A percentile compares a stretch with the other conserved stretches of the same genome.
Evolutionary conservation across 2,888 invertebrate genomes (phyloP).

Genomic region (Hemaris fuciformis): DNA sequence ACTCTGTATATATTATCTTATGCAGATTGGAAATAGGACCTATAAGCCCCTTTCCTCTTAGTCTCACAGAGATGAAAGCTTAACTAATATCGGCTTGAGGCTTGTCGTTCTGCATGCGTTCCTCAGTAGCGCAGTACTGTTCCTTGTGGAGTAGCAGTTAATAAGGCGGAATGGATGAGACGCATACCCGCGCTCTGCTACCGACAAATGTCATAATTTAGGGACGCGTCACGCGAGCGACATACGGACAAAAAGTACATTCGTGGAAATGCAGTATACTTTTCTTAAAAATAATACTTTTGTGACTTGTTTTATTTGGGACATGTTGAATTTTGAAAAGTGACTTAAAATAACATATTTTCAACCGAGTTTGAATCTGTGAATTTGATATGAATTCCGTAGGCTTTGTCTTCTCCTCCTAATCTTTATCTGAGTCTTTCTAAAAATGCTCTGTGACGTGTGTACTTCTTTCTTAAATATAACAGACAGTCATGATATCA

Average conservation of each 20-base stretch:
- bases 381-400: too few species aligned
- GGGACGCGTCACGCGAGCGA: conserved; percentile 21
- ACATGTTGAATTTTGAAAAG: too few species aligned
- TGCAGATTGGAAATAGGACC: not conserved
- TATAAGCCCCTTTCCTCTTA: not conserved
- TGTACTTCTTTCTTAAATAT: too few species aligned
- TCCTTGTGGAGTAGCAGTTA: conserved; percentile 28
- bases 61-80: not conserved
- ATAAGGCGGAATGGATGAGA: conserved; percentile 43
- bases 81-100: not conserved
- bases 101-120: not conserved
- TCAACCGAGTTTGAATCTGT: too few species aligned
- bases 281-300: too few species aligned
- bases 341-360: too few species aligned
- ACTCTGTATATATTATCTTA: not conserved
- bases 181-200: conserved; percentile 37
- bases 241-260: conserved; percentile 23
- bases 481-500: too few species aligned
- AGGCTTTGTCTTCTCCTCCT: too few species aligned
- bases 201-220: conserved; percentile 66
- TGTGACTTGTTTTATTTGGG: too few species aligned
- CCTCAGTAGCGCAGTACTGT: not conserved
- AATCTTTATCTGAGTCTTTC: too few species aligned
- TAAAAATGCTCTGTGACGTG: too few species aligned
- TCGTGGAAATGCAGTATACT: too few species aligned